Percentiles rank a stretch among this genome's conserved stretches.
Evolutionary conservation across 2,797 vertebrate species (phyloP).

Genomic region (Amazona finschi): DNA sequence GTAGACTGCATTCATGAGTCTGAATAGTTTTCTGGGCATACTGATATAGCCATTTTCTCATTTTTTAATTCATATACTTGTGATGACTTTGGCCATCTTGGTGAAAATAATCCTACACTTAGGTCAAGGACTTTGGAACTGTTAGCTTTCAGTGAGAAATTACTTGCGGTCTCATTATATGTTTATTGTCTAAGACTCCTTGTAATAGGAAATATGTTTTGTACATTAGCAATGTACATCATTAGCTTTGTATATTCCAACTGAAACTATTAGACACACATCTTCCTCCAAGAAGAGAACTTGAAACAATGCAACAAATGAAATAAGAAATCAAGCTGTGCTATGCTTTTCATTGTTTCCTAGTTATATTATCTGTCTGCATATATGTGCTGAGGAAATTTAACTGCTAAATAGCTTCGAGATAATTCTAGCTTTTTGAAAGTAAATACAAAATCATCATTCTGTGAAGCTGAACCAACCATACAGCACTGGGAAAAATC

Average conservation of each 20-base stretch:
- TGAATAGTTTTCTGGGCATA: constrained; percentile 18
- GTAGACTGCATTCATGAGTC: constrained; percentile 22
- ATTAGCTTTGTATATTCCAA: constrained; percentile 30
- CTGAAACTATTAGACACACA: constrained; percentile 16
- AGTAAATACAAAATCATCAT: neutral
- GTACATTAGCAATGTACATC: constrained; percentile 32
- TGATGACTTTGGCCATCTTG: constrained; percentile 3
- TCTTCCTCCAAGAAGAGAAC: neutral
- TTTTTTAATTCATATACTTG: neutral
- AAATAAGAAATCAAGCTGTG: constrained; percentile 20
- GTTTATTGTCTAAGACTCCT: constrained; percentile 25
- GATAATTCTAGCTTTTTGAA: neutral
- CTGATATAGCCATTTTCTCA: neutral
- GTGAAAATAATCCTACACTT: neutral
- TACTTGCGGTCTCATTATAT: constrained; percentile 12
- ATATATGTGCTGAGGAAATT: neutral
- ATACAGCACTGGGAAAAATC: neutral
- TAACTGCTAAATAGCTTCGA: neutral
- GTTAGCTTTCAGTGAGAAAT: constrained; percentile 36
- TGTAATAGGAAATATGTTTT: constrained; percentile 38
- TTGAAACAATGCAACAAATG: constrained; percentile 22
- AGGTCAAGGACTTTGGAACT: constrained; percentile 18
- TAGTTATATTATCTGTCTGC: neutral
- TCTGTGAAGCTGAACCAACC: constrained; percentile 6
- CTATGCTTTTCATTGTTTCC: neutral